phyloP scores from a whole-genome alignment of 2,888 invertebrate species.

The Tetrapedia diversipes region DNA sequence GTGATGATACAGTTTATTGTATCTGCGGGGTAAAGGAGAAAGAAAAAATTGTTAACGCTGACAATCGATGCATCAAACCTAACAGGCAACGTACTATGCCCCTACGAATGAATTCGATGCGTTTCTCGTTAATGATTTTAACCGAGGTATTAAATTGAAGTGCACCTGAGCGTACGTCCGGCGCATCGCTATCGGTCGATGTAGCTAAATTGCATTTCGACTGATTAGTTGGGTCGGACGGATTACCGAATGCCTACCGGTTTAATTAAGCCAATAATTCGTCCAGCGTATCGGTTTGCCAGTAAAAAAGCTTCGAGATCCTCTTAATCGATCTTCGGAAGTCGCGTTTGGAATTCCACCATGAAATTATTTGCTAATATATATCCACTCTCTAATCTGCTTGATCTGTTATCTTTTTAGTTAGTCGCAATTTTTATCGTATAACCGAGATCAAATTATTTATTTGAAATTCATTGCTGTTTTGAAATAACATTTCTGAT shows the following conservation, averaged over 20 bases:
- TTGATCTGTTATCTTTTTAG: not conserved
- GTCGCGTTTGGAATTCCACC: not conserved
- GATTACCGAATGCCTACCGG: constrained; percentile 79
- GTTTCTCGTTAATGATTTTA: constrained; percentile 79
- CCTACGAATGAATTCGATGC: constrained; percentile 75
- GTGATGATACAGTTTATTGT: not conserved
- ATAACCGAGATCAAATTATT: too few relatives aligned
- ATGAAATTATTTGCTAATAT: not conserved
- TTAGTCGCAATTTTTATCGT: not conserved
- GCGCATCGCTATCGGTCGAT: constrained; percentile 76
- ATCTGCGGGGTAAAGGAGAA: not conserved
- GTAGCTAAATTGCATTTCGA: constrained; percentile 81
- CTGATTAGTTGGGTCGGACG: constrained; percentile 80
- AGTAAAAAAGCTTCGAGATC: constrained; percentile 31
- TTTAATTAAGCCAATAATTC: constrained; percentile 80
- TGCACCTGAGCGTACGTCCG: constrained; percentile 77
- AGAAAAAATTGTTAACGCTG: not conserved
- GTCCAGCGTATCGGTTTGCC: constrained; percentile 60
- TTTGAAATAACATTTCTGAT: too few relatives aligned
- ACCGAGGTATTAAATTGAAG: constrained; percentile 78
- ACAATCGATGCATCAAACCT: constrained; percentile 45
- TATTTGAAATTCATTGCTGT: not conserved
- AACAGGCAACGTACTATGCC: constrained; percentile 34
- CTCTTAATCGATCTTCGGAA: constrained; percentile 29
- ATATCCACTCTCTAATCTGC: not conserved